Evolutionary conservation across 2,113 vertebrate genomes (phyloP).

Genomic region (Bubo blakistoni): DNA sequence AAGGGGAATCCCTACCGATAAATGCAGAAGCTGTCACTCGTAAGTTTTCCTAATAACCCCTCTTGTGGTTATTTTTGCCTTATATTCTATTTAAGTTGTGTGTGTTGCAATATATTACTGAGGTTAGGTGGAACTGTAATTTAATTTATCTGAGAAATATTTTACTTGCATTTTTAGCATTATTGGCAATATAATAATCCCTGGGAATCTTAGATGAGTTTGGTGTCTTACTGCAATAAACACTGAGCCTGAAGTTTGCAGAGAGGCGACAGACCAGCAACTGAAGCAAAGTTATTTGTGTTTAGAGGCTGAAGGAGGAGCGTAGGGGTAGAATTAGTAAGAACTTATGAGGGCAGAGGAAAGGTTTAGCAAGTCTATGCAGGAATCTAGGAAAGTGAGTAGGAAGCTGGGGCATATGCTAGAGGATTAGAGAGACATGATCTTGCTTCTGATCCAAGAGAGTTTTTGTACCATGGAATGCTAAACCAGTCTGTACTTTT

Average conservation of each 20-base stretch:
- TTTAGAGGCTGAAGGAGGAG: not conserved
- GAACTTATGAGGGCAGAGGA: not conserved
- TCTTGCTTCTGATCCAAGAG: not conserved
- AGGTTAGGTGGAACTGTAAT: not conserved
- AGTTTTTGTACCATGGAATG: not conserved
- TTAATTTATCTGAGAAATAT: not conserved
- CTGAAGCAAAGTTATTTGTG: not conserved
- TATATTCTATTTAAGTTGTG: not conserved
- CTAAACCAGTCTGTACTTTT: not conserved
- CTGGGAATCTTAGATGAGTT: not conserved
- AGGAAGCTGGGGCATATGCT: not conserved
- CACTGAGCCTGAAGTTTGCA: not conserved
- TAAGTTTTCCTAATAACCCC: conserved; percentile 65
- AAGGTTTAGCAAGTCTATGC: not conserved
- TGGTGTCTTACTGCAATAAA: not conserved
- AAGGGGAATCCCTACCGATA: conserved; percentile 77
- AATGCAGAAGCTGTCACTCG: conserved; percentile 81
- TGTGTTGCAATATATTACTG: not conserved
- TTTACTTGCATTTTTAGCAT: not conserved
- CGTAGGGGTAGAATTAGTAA: not conserved
- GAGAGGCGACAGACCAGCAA: not conserved
- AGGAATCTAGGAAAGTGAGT: not conserved
- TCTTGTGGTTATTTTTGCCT: not conserved
- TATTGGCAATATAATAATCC: not conserved
- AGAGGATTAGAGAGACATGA: not conserved